Conservation (phyloP, 2,797 vertebrate genomes). For the Coranthus polyacanthus region DNA sequence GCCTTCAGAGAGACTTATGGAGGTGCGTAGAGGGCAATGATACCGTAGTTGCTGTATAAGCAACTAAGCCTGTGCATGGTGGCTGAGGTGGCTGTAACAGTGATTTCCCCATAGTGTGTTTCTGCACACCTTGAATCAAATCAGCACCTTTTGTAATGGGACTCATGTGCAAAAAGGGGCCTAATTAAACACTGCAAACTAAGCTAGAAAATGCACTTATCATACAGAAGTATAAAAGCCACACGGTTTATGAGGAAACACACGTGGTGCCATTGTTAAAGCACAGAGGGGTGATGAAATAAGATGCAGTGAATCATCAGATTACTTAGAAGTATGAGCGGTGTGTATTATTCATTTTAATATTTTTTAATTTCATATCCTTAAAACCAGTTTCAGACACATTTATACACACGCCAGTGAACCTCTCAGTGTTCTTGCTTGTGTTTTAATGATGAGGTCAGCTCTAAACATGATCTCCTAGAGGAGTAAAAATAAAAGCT, state of each 20-base stretch:
- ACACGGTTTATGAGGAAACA: conserved; percentile 6
- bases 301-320: conserved; percentile 10
- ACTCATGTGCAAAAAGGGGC: conserved; percentile 64
- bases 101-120: conserved; percentile 72
- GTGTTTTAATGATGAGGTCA: conserved; percentile 14
- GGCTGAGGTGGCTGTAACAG: conserved; percentile 58
- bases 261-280: conserved; percentile 16
- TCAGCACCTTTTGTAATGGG: conserved; percentile 71
- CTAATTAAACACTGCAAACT: conserved; percentile 69
- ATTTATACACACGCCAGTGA: not conserved
- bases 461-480: conserved; percentile 8
- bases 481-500: conserved; percentile 37
- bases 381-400: not conserved
- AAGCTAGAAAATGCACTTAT: conserved; percentile 51
- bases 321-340: not conserved
- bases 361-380: not conserved
- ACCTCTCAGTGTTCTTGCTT: conserved; percentile 15
- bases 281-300: conserved; percentile 1
- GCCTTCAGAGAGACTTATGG: conserved; percentile 57
- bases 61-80: conserved; percentile 47
- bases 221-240: conserved; percentile 21
- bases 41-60: conserved; percentile 60
- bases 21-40: conserved; percentile 24
- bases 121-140: conserved; percentile 72
- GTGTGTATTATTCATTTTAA: not conserved